A percentile compares a stretch with the other conserved stretches of the same genome.
Evolutionary conservation across 2,797 vertebrate species (phyloP).

Genomic region (Melanotaenia nigrans): DNA sequence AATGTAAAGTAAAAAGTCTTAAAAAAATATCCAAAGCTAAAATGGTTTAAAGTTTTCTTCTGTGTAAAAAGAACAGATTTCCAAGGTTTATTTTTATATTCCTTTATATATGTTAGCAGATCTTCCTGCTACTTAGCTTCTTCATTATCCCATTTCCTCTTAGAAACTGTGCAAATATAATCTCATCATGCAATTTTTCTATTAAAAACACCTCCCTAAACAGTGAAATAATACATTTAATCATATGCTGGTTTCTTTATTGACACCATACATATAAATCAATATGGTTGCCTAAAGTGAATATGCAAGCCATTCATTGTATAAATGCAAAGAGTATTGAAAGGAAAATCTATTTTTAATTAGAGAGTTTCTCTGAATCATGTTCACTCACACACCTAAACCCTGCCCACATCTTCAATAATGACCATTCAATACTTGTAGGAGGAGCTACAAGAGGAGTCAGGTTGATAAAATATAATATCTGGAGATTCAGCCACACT

Average conservation of each 20-base stretch:
- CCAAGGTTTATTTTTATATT: neutral
- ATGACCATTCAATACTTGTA: slow-evolving; percentile 32
- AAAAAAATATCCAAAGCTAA: slow-evolving; percentile 53
- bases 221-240: neutral
- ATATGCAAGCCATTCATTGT: neutral
- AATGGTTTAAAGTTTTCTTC: slow-evolving; percentile 19
- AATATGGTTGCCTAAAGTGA: neutral
- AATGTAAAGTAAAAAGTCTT: neutral
- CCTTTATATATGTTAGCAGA: no score
- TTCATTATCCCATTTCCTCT: slow-evolving; percentile 46
- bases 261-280: neutral
- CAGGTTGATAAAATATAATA: slow-evolving; percentile 45
- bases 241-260: neutral
- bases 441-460: slow-evolving; percentile 72
- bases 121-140: slow-evolving; percentile 14
- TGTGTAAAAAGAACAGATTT: neutral
- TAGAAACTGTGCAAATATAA: slow-evolving; percentile 19
- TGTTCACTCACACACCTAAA: slow-evolving; percentile 16
- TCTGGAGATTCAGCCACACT: slow-evolving; percentile 29
- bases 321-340: neutral
- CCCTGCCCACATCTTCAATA: slow-evolving; percentile 37
- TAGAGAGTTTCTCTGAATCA: neutral
- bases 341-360: neutral
- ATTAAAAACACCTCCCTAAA: neutral
- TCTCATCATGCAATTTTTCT: neutral